Evolutionary conservation across 2,113 vertebrate genomes (phyloP), one percentile per base, ranked within the genome.

Genomic region (Platycercus adscitus): DNA sequence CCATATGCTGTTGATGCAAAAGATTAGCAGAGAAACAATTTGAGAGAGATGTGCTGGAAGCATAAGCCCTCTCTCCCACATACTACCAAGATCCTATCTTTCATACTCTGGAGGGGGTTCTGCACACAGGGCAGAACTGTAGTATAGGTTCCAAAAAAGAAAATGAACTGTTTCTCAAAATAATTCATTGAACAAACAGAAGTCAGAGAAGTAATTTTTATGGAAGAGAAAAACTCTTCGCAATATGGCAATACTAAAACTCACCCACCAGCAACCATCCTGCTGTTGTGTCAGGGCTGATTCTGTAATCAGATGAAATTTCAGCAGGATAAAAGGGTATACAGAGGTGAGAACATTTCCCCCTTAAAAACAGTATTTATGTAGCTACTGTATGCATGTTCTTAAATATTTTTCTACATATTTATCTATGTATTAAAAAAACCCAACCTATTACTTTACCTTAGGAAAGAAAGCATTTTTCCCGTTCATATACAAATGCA

Each of bases 1-100:
- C 26, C 47, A 58, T 73, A 63, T 90, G 23, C 31, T 77, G 9
- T 50, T 86, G 44, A 88, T 63, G 26, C 13, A 87, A 44, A 86
- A 89, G 28, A 87, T 43, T 33, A 91, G 33, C 56, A 80, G 44
- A 85, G 33, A 89, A 80, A 73, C 26, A 80, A 35, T 58, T 35
- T 58, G 55, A 72, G 35, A 76, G 23, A 91, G 89, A 82, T 28
- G 24, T 64, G 71, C 41, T 64, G 2, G 4, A 85, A 89, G 78
- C 13, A 1, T 55, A 85, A 85, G 28, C 53, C 39, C 65, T 61
- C 43, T 91, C 84, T 87, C 78, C 75, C 66, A 85, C 58, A 65
- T 70, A 82, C 63, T 55, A 89, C 13, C 50, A 72, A 94, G 81
- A 91, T 83, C 16, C 58, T 91, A 73, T 86, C 89, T 89, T 8